phyloP scores from a whole-genome alignment of 2,113 vertebrate species.

The Laterallus jamaicensis region DNA sequence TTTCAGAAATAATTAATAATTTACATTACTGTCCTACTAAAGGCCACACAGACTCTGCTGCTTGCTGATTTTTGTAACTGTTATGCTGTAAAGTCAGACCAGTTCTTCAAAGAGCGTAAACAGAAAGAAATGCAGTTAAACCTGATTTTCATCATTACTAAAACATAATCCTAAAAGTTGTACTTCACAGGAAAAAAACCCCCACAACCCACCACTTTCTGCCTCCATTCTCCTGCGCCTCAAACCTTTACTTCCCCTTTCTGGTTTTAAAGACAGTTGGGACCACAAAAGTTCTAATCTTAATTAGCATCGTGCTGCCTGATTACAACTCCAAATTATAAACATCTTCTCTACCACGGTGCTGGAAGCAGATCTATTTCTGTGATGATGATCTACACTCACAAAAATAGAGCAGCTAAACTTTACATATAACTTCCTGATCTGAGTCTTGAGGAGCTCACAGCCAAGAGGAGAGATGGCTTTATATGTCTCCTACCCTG shows the following conservation, averaged over 20 bases:
- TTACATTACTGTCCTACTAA: not conserved
- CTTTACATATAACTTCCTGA: not conserved
- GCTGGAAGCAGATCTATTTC: not conserved
- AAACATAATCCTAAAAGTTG: not conserved
- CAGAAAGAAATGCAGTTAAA: constrained; percentile 33
- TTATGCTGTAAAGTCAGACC: not conserved
- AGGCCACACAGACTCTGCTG: not conserved
- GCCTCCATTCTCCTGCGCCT: not conserved
- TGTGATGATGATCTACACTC: not conserved
- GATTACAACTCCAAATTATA: not conserved
- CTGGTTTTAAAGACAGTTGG: not conserved
- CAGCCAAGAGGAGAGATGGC: not conserved
- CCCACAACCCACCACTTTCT: not conserved
- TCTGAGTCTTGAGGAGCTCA: not conserved
- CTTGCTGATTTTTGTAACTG: not conserved
- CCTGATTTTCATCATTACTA: constrained; percentile 43
- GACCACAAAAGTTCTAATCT: not conserved
- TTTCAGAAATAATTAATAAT: constrained; percentile 2
- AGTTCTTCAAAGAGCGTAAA: constrained; percentile 5
- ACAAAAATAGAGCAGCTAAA: not conserved
- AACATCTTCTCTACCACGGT: not conserved
- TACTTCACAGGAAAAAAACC: not conserved
- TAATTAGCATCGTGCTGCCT: not conserved
- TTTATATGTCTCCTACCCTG: not conserved
- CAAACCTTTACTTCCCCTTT: not conserved